A percentile compares a stretch with the other conserved stretches of the same genome.
Evolutionary conservation across 1,140 invertebrate species (phyloP).

Genomic region (Drosophila orena): DNA sequence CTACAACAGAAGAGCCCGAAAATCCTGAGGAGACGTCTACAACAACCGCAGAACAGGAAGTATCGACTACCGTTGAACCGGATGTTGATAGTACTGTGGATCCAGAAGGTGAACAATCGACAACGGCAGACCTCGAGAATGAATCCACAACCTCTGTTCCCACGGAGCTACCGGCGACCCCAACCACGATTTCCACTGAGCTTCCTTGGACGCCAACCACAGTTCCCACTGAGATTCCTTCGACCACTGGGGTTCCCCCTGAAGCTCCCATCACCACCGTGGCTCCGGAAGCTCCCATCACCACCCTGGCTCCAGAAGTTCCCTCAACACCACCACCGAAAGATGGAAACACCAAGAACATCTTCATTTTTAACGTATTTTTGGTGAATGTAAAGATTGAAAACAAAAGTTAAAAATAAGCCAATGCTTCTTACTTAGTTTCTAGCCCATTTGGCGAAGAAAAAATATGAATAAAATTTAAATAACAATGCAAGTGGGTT

Average conservation of each 20-base stretch:
- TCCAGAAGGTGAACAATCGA: conserved; percentile 1
- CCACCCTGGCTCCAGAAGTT: background rate
- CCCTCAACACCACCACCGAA: conserved; percentile 17
- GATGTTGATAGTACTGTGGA: background rate
- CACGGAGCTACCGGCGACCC: background rate
- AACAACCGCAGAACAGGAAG: background rate
- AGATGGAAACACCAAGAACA: conserved; percentile 45
- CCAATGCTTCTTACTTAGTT: background rate
- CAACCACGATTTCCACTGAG: background rate
- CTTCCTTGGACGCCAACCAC: background rate
- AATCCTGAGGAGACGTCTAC: background rate
- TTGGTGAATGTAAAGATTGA: conserved; percentile 58
- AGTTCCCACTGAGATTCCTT: background rate
- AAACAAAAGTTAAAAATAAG: conserved; percentile 14
- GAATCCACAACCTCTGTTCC: background rate
- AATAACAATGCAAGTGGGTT: background rate
- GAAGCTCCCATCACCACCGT: background rate
- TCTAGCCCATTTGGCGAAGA: background rate
- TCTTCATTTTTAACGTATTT: conserved; percentile 68
- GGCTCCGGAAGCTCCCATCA: background rate
- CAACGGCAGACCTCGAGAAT: background rate
- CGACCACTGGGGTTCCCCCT: conserved; percentile 1
- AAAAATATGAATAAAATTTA: conserved; percentile 44
- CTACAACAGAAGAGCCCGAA: too few species aligned
- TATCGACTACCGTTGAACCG: background rate